Conservation (phyloP, 1,140 invertebrate species). For the Cotesia typhae region DNA sequence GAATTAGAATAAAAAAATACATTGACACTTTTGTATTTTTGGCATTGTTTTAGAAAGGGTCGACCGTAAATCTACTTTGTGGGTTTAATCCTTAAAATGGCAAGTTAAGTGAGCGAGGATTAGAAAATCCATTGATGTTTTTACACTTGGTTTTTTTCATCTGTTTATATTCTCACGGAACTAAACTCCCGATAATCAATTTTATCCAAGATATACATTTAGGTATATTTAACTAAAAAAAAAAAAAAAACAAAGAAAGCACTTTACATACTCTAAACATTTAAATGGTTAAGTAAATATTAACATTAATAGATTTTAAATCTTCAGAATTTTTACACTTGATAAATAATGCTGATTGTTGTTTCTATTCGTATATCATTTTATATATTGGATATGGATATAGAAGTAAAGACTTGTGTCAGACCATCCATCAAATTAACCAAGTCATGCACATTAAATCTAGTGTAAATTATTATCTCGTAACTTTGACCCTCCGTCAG, state of each 20-base stretch:
- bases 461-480: slow-evolving; percentile 43
- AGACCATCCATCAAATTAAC: slow-evolving; percentile 43
- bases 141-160: slow-evolving; percentile 46
- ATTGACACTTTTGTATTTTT: too few species aligned
- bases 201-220: slow-evolving; percentile 41
- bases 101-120: slow-evolving; percentile 63
- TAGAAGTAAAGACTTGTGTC: neutral
- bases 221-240: too few species aligned
- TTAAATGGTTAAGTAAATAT: too few species aligned
- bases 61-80: neutral
- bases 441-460: slow-evolving; percentile 34
- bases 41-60: neutral
- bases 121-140: slow-evolving; percentile 45
- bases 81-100: slow-evolving; percentile 48
- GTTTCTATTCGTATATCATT: too few species aligned
- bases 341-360: too few species aligned
- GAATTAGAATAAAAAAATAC: too few species aligned
- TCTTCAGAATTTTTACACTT: too few species aligned
- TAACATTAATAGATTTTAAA: too few species aligned
- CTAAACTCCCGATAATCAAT: slow-evolving; percentile 52
- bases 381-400: neutral
- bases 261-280: too few species aligned
- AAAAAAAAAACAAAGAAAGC: too few species aligned
- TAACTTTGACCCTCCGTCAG: slow-evolving; percentile 13
- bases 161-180: slow-evolving; percentile 57